These are phyloP conservation scores for Heterohyrax brucei DNA, from an alignment of 2,797 vertebrate genomes.

Conservation along the genomic window DNA sequence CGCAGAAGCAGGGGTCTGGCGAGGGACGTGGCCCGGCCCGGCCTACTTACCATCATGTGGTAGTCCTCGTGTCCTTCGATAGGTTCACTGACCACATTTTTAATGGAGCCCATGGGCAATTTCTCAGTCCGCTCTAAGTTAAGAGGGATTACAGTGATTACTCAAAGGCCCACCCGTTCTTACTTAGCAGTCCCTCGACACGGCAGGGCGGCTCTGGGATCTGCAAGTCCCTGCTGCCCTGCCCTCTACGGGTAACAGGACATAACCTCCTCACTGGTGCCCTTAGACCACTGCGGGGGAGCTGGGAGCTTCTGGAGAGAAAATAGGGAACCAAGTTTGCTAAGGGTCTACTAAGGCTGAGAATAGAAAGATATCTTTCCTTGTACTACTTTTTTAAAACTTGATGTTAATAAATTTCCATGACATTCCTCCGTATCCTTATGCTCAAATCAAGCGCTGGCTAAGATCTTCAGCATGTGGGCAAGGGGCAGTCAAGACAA, in stretches of 20 bases:
- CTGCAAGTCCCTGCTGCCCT: not conserved
- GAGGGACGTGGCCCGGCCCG: slow-evolving; percentile 8
- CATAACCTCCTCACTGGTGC: not conserved
- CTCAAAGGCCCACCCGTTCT: slow-evolving; percentile 31
- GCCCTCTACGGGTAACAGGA: not conserved
- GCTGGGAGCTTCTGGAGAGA: not conserved
- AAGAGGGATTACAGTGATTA: slow-evolving; percentile 83
- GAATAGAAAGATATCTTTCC: not conserved
- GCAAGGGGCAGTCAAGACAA: not conserved
- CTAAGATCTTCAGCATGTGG: not conserved
- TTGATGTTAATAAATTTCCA: not conserved
- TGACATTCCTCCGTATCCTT: not conserved
- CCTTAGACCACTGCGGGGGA: not conserved
- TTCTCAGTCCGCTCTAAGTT: slow-evolving; percentile 99
- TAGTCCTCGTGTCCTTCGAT: slow-evolving; percentile 99
- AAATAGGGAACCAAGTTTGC: not conserved
- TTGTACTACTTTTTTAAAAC: not conserved
- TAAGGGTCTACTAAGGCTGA: not conserved
- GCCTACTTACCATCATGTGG: slow-evolving; percentile 97
- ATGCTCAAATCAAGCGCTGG: not conserved
- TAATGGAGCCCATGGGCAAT: slow-evolving; percentile 99
- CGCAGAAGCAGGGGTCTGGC: not conserved
- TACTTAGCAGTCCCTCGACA: slow-evolving; percentile 30
- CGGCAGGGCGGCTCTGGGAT: not conserved
- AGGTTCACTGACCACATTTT: slow-evolving; percentile 99